These are phyloP conservation scores for Atractosteus spatula DNA, from an alignment of 2,113 vertebrate species.

Conservation along the genomic window DNA sequence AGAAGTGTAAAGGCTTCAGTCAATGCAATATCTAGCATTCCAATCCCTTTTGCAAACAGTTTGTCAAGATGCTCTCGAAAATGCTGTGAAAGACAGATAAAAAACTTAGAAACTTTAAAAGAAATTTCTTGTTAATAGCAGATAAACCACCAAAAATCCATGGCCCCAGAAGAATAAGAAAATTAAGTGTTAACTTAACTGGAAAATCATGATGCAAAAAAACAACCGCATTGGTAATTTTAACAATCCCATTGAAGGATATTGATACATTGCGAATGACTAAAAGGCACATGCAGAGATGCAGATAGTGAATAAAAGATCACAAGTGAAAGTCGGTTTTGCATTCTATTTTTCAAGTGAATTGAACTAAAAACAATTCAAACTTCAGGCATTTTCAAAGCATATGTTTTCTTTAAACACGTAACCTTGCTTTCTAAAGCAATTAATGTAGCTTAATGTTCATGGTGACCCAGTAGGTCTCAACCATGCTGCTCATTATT, in stretches of 20 bases:
- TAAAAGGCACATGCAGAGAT: constrained; percentile 23
- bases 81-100: constrained; percentile 70
- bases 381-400: constrained; percentile 32
- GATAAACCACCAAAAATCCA: background rate
- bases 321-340: constrained; percentile 8
- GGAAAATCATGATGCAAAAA: background rate
- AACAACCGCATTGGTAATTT: background rate
- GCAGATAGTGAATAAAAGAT: constrained; percentile 20
- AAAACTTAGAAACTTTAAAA: background rate
- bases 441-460: constrained; percentile 59
- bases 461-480: constrained; percentile 43
- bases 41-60: constrained; percentile 91
- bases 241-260: constrained; percentile 14
- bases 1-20: constrained; percentile 93
- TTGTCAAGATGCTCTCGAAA: constrained; percentile 92
- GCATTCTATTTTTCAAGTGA: constrained; percentile 12
- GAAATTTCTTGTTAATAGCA: background rate
- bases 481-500: constrained; percentile 45
- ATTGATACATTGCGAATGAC: constrained; percentile 11
- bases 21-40: constrained; percentile 91
- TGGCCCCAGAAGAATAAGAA: background rate
- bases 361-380: constrained; percentile 17
- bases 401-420: constrained; percentile 24
- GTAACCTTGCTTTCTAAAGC: constrained; percentile 39
- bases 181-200: background rate